These are phyloP conservation scores for Coleophora flavipennella DNA, from an alignment of 2,888 invertebrate species.

Conservation along the genomic window DNA sequence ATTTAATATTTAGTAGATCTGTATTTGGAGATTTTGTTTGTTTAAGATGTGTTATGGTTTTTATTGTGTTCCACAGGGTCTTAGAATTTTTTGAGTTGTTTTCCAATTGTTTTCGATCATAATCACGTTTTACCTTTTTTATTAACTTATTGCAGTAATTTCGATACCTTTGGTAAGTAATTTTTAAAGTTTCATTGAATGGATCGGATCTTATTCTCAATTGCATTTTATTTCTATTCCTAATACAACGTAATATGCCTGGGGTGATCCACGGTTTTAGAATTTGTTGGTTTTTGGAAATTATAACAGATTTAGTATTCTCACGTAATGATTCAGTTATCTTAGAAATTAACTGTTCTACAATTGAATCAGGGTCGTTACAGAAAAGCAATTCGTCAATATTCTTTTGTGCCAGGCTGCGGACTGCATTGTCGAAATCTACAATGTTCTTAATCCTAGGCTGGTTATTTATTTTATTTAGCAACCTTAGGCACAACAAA, in stretches of 20 bases:
- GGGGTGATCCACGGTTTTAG: not conserved
- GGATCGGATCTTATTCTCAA: not conserved
- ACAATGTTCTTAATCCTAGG: no score
- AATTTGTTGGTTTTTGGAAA: conserved; percentile 1
- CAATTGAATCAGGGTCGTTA: conserved; percentile 3
- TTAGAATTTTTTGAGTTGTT: not conserved
- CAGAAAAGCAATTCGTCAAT: not conserved
- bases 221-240: not conserved
- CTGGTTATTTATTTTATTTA: no score
- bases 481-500: no score
- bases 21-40: not conserved
- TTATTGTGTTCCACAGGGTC: not conserved
- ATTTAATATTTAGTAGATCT: not conserved
- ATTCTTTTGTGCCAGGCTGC: not conserved
- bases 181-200: not conserved
- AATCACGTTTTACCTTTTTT: not conserved
- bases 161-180: not conserved
- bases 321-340: conserved; percentile 2
- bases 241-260: not conserved
- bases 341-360: not conserved
- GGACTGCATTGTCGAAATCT: conserved; percentile 3
- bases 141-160: not conserved
- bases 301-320: conserved; percentile 1
- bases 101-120: not conserved
- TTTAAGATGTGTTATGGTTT: not conserved